phyloP scores from a whole-genome alignment of 2,113 vertebrate species.

The Tupaia tana region DNA sequence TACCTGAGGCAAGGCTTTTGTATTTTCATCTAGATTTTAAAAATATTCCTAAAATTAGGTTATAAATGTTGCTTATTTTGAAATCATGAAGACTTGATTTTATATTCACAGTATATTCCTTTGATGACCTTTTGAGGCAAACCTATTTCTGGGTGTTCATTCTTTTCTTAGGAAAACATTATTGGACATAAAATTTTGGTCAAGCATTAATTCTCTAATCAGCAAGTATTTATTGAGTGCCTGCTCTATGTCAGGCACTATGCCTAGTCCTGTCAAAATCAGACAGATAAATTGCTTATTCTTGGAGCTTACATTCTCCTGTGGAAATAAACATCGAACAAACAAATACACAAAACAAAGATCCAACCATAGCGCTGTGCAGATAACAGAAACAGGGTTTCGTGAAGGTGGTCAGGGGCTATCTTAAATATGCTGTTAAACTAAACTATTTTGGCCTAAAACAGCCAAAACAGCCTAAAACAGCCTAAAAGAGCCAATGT shows the following conservation, averaged over 20 bases:
- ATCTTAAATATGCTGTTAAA: not conserved
- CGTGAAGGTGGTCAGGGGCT: not conserved
- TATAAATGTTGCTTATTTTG: not conserved
- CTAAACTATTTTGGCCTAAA: too few species aligned
- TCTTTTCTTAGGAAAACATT: constrained; percentile 57
- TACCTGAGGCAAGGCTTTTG: not conserved
- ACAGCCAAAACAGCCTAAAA: too few species aligned
- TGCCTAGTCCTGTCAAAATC: not conserved
- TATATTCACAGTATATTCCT: not conserved
- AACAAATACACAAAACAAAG: not conserved
- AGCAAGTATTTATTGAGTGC: constrained; percentile 5
- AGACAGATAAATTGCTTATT: not conserved
- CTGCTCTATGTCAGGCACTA: not conserved
- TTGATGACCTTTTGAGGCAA: constrained; percentile 34
- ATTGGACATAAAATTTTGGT: constrained; percentile 34
- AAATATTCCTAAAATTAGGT: constrained; percentile 35
- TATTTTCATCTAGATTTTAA: constrained; percentile 46
- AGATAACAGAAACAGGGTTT: not conserved
- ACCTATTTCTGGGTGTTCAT: constrained; percentile 3
- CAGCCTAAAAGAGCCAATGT: too few species aligned
- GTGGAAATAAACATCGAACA: constrained; percentile 32
- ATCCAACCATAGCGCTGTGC: not conserved
- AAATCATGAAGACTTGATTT: not conserved
- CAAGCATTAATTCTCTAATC: constrained; percentile 44
- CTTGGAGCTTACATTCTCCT: not conserved